Evolutionary conservation across 1,140 invertebrate species (phyloP).

Genomic region (Drosophila bocqueti): DNA sequence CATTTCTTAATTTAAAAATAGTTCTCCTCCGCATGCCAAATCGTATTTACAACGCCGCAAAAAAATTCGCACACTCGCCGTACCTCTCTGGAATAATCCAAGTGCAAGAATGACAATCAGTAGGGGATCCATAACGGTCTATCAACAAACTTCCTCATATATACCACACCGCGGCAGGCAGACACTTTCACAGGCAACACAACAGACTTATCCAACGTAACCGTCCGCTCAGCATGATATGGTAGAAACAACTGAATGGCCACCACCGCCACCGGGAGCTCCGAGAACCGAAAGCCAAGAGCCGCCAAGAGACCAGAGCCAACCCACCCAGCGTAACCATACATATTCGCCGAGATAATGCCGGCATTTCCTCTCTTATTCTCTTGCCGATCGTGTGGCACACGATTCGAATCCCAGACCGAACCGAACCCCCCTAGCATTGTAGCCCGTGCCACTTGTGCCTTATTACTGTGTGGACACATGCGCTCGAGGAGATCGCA

Average conservation of each 20-base stretch:
- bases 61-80: background rate
- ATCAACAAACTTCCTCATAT: conserved; percentile 37
- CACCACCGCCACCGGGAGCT: conserved; percentile 45
- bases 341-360: conserved; percentile 39
- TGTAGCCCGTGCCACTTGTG: conserved; percentile 69
- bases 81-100: conserved; percentile 45
- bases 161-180: conserved; percentile 27
- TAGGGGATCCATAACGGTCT: conserved; percentile 55
- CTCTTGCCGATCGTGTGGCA: conserved; percentile 42
- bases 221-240: conserved; percentile 67
- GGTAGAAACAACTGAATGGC: conserved; percentile 62
- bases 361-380: conserved; percentile 60
- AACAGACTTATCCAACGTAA: conserved; percentile 27
- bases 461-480: conserved; percentile 11
- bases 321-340: conserved; percentile 59
- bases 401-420: conserved; percentile 18
- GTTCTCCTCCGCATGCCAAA: conserved; percentile 31
- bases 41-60: conserved; percentile 5
- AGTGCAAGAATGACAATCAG: conserved; percentile 46
- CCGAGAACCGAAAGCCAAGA: conserved; percentile 42
- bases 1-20: conserved; percentile 77
- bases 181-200: conserved; percentile 52
- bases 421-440: conserved; percentile 25
- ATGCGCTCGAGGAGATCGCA: conserved; percentile 30
- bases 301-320: conserved; percentile 40